These are phyloP conservation scores for Parapristionchus giblindavisi DNA, from an alignment of 2,888 invertebrate species.

Conservation along the genomic window DNA sequence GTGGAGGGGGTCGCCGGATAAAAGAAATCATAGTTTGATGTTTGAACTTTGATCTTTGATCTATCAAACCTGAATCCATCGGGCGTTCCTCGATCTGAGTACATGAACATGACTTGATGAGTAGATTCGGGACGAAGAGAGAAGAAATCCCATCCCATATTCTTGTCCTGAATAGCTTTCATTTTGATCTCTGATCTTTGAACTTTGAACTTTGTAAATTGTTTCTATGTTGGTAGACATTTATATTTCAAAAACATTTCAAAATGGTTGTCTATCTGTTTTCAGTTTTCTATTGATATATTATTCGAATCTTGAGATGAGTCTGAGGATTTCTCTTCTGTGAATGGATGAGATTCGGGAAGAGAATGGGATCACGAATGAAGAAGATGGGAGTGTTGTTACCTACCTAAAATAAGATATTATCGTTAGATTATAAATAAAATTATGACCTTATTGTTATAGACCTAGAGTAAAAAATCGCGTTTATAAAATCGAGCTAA, in stretches of 20 bases:
- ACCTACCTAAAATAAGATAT: constrained; percentile 56
- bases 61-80: constrained; percentile 51
- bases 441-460: background rate
- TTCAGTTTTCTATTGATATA: no score
- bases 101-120: constrained; percentile 56
- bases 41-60: background rate
- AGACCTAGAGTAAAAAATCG: background rate
- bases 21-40: background rate
- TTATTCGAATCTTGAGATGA: constrained; percentile 77
- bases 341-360: constrained; percentile 94
- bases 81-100: constrained; percentile 4
- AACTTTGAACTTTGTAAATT: no score
- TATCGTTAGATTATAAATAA: background rate
- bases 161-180: background rate
- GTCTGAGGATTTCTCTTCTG: constrained; percentile 91
- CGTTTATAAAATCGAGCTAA: constrained; percentile 47
- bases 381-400: constrained; percentile 75
- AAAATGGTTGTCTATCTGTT: no score
- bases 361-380: constrained; percentile 75
- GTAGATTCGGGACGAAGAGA: constrained; percentile 63
- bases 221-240: no score
- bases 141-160: constrained; percentile 63
- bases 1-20: no score
- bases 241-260: no score
- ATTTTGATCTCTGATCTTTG: background rate